phyloP scores from a whole-genome alignment of 2,888 invertebrate genomes.

The Hemithea aestivaria region DNA sequence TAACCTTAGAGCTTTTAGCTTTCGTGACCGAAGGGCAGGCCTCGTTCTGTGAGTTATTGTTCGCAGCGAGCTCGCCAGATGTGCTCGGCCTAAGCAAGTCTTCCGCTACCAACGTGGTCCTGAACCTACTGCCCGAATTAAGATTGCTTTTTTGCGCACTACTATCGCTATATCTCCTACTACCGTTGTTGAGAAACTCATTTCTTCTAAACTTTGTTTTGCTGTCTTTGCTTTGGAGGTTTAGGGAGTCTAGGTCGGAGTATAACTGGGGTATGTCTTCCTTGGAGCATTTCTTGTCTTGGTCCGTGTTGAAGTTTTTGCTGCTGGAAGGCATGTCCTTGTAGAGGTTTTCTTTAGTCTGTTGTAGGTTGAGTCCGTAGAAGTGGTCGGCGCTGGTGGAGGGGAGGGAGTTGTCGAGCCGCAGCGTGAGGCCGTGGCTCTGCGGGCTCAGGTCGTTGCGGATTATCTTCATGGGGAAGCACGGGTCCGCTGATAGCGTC shows the following conservation, averaged over 20 bases:
- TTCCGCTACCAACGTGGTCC: constrained; percentile 62
- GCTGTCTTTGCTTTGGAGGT: constrained; percentile 46
- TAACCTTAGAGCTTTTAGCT: constrained; percentile 52
- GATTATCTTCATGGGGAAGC: constrained; percentile 55
- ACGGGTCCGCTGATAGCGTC: constrained; percentile 75
- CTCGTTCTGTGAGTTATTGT: constrained; percentile 36
- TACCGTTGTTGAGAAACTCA: constrained; percentile 59
- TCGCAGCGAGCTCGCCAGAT: constrained; percentile 43
- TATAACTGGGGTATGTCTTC: constrained; percentile 36
- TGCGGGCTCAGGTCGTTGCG: constrained; percentile 59
- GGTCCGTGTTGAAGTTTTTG: constrained; percentile 61
- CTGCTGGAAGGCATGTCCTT: constrained; percentile 69
- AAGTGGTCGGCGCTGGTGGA: constrained; percentile 54
- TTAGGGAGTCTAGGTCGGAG: constrained; percentile 49
- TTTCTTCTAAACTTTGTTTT: constrained; percentile 45
- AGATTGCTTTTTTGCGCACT: constrained; percentile 55
- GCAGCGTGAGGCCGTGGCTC: constrained; percentile 28
- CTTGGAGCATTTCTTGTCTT: constrained; percentile 55
- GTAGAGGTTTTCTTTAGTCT: constrained; percentile 59
- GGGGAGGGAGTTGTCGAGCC: constrained; percentile 37
- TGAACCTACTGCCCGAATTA: constrained; percentile 55
- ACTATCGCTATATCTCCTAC: constrained; percentile 63
- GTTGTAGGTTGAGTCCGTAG: constrained; percentile 56
- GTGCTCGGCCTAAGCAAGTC: constrained; percentile 46
- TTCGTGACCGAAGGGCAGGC: constrained; percentile 52